Base-by-base conservation (phyloP, 2,797 vertebrate species). In the Syngnathus rostellatus region DNA sequence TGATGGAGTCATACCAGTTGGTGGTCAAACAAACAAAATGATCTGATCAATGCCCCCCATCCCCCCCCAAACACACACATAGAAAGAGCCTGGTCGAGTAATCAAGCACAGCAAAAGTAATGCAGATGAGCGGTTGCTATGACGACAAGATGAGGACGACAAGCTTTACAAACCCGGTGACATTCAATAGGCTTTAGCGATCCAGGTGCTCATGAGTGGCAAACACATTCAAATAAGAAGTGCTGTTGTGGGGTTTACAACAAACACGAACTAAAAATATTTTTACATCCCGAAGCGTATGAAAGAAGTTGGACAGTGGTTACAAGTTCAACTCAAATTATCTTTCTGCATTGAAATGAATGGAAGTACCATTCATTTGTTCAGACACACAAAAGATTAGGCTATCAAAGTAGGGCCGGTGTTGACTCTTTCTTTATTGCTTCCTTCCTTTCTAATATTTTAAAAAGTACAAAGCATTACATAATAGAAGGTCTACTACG, bases 81-180 rank as follows among this genome's bases (percentile, higher is more conserved):
- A 43, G 11, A 43, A 12, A 43, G 81, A 79, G 74, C 72, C 70
- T 76, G 77, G 79, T 83, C 70, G 63, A 79, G 84, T 85, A 87
- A 89, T 87, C 81, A 71, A 63, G 53, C 76, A 79, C 85, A 91
- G 90, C 90, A 90, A 90, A 87, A 87, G 75, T 74, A 85, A 88
- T 83, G 81, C 82, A 87, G 83, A 88, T 88, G 83, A 89, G 89
- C 83, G 62, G 71, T 89, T 88, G 87, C 91, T 90, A 88, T 91
- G 91, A 82, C 82, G 81, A 92, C 93, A 89, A 91, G 92, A 93
- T 92, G 88, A 79, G 76, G 83, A 82, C 67, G 77, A 60, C 75
- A 7, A 64, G 79, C 71, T 82, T 70, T n/a, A 69, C 69, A 71
- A 80, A 76, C 72, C 66, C 41, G 50, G 67, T 69, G 84, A 85